These are phyloP conservation scores for Polylopha cassiicola DNA, from an alignment of 2,888 invertebrate genomes.

Conservation along the genomic window DNA sequence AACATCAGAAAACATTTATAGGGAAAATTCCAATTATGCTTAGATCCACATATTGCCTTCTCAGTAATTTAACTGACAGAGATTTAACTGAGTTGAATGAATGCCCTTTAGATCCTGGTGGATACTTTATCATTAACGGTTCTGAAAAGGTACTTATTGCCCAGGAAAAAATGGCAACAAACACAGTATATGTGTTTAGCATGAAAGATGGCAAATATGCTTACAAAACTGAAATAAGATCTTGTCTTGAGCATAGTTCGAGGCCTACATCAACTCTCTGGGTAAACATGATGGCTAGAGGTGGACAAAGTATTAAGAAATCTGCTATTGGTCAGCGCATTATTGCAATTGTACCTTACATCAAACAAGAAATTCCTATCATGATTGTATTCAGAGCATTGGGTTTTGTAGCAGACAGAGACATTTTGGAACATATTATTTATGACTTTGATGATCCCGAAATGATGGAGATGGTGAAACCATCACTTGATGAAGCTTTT, in stretches of 20 bases:
- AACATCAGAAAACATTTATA: conserved; percentile 85
- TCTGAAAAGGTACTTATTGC: conserved; percentile 99
- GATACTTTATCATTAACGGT: conserved; percentile 99
- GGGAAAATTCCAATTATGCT: conserved; percentile 99
- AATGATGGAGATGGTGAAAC: conserved; percentile 99
- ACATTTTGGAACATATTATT: conserved; percentile 99
- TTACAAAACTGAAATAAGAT: conserved; percentile 98
- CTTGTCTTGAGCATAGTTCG: conserved; percentile 82
- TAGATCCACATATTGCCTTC: conserved; percentile 96
- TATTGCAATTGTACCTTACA: conserved; percentile 98
- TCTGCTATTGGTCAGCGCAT: conserved; percentile 99
- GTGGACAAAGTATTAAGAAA: conserved; percentile 98
- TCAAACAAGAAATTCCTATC: conserved; percentile 99
- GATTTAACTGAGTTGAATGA: conserved; percentile 99
- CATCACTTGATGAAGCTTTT: conserved; percentile 99
- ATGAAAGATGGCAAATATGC: conserved; percentile 99
- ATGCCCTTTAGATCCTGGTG: conserved; percentile 99
- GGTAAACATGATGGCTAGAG: conserved; percentile 99
- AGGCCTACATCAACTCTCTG: conserved; percentile 98
- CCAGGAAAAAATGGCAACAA: conserved; percentile 99
- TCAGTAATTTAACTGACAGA: conserved; percentile 97
- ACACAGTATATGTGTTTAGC: conserved; percentile 99
- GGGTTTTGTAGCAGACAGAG: conserved; percentile 99
- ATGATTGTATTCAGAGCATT: conserved; percentile 99
- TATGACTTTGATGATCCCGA: conserved; percentile 99